Conservation (phyloP, 2,888 invertebrate species). For the Dicyrtoma fusca region DNA sequence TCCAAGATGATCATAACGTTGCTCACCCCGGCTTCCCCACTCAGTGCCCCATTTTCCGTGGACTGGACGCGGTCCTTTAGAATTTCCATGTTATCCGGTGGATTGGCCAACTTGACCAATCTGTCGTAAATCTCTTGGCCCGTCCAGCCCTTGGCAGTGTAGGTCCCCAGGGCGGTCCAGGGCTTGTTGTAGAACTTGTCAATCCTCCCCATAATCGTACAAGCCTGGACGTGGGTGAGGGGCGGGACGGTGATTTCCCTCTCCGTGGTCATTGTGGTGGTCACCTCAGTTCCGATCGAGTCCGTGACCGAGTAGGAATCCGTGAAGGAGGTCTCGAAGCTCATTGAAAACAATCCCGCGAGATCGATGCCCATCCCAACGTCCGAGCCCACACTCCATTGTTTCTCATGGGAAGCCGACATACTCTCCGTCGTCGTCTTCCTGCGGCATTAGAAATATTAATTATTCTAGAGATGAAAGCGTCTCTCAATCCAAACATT, state of each 20-base stretch:
- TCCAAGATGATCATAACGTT: neutral
- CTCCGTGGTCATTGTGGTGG: neutral
- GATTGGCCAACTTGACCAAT: neutral
- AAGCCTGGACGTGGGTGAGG: neutral
- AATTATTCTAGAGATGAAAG: too few species aligned
- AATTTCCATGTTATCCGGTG: neutral
- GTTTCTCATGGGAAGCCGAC: too few species aligned
- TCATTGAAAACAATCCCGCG: too few species aligned
- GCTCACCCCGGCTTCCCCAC: conserved; percentile 1
- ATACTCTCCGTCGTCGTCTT: too few species aligned
- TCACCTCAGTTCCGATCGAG: neutral
- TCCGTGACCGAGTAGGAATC: neutral
- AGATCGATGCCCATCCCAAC: too few species aligned
- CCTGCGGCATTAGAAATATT: too few species aligned
- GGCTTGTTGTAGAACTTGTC: neutral
- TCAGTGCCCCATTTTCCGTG: neutral
- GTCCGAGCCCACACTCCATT: too few species aligned
- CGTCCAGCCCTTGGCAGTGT: conserved; percentile 9
- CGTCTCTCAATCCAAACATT: too few species aligned
- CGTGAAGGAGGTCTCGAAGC: neutral
- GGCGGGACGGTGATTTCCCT: neutral
- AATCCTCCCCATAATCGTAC: neutral
- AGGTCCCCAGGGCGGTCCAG: neutral
- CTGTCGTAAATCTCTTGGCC: neutral
- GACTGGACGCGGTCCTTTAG: neutral